Evolutionary conservation across 1,140 invertebrate species (phyloP).

Genomic region (Ostrea denselamellosa): DNA sequence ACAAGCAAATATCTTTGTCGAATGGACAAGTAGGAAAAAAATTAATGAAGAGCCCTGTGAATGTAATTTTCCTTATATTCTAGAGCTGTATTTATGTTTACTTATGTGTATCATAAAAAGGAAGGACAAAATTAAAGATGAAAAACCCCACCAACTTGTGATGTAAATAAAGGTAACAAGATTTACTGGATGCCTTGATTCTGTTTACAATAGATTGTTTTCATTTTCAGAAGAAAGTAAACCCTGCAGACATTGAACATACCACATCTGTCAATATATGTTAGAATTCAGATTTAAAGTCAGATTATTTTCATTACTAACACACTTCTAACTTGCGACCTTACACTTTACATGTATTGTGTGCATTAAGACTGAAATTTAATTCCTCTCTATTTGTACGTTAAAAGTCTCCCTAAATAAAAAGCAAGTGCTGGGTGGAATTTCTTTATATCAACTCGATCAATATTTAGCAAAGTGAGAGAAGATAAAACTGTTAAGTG

Average conservation of each 20-base stretch:
- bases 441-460: slow-evolving; percentile 35
- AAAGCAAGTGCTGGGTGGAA: slow-evolving; percentile 31
- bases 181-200: not conserved
- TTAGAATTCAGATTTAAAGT: not conserved
- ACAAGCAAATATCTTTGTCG: no score
- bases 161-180: no score
- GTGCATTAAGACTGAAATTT: slow-evolving; percentile 27
- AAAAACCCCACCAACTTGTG: no score
- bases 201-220: not conserved
- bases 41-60: no score
- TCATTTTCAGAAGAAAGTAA: not conserved
- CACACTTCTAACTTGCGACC: slow-evolving; percentile 13
- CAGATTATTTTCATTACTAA: not conserved
- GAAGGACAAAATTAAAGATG: no score
- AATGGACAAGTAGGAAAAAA: no score
- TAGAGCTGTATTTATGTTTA: no score
- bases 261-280: slow-evolving; percentile 5
- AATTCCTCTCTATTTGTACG: slow-evolving; percentile 18
- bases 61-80: no score
- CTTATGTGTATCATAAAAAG: no score
- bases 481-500: slow-evolving; percentile 35
- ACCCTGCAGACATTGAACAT: not conserved
- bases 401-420: slow-evolving; percentile 37
- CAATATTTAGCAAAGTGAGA: slow-evolving; percentile 15
- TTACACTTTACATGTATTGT: slow-evolving; percentile 25